Evolutionary conservation across 2,888 invertebrate genomes (phyloP).

Genomic region (Sipha maydis): DNA sequence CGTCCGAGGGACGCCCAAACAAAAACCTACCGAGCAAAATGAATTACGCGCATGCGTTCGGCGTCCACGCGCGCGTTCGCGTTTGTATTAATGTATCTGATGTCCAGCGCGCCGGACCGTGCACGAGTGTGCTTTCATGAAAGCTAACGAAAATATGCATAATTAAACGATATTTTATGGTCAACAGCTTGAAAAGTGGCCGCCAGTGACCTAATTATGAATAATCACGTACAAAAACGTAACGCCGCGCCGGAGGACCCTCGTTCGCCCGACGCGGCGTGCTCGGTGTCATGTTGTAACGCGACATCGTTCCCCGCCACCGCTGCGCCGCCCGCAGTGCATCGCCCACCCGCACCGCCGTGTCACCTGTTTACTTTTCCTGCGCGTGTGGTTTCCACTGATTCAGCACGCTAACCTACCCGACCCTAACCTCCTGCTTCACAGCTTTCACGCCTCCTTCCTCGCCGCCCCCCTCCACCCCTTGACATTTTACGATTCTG

Average conservation of each 20-base stretch:
- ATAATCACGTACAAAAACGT: constrained; percentile 57
- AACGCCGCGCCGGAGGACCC: neutral
- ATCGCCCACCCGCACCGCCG: neutral
- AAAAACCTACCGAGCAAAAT: neutral
- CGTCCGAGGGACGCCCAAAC: neutral
- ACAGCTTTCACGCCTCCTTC: no score
- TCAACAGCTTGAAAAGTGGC: constrained; percentile 54
- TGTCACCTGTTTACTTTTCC: neutral
- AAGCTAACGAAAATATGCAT: constrained; percentile 48
- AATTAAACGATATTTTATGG: constrained; percentile 59
- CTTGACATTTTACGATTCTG: neutral
- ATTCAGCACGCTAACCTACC: neutral
- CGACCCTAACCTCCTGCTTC: neutral
- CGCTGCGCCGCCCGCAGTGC: neutral
- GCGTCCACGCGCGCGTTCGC: no score
- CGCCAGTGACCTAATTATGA: constrained; percentile 60
- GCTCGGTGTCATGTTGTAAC: constrained; percentile 21
- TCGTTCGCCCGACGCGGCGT: neutral
- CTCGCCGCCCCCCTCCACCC: no score
- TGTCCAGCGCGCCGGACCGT: constrained; percentile 2
- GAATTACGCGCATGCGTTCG: neutral
- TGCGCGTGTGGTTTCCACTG: neutral
- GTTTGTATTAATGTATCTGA: neutral
- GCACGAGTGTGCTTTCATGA: constrained; percentile 18
- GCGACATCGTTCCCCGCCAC: neutral